A percentile compares a stretch with the other conserved stretches of the same genome.
phyloP scores from a whole-genome alignment of 2,888 invertebrate genomes.

The Rhagophthalmus giganteus region DNA sequence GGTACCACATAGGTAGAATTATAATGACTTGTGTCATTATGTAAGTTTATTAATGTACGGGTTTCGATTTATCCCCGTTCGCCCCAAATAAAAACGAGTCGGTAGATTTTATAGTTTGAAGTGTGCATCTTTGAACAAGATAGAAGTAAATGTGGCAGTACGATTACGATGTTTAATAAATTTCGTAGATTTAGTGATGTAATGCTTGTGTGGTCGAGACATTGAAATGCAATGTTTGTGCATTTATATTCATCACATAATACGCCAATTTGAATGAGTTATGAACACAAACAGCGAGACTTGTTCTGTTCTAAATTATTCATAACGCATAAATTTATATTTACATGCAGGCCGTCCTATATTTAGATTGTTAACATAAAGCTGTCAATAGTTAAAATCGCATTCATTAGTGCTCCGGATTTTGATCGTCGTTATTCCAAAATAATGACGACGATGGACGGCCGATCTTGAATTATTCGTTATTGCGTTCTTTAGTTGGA shows the following conservation, averaged over 20 bases:
- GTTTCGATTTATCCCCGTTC: too few species aligned
- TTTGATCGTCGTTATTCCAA: slow-evolving; percentile 24
- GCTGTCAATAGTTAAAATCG: slow-evolving; percentile 51
- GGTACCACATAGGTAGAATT: too few species aligned
- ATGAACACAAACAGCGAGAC: slow-evolving; percentile 46
- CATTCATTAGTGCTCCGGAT: slow-evolving; percentile 45
- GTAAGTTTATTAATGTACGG: neutral
- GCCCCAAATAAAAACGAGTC: too few species aligned
- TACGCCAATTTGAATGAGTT: slow-evolving; percentile 52
- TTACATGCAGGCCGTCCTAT: slow-evolving; percentile 47
- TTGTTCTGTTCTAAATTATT: slow-evolving; percentile 49
- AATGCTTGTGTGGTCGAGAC: slow-evolving; percentile 45
- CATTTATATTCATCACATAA: slow-evolving; percentile 47
- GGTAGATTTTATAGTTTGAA: too few species aligned
- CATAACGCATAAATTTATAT: slow-evolving; percentile 52
- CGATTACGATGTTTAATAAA: too few species aligned
- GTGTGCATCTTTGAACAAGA: too few species aligned
- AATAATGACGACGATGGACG: slow-evolving; percentile 20
- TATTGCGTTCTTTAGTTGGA: slow-evolving; percentile 15
- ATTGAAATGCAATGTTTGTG: slow-evolving; percentile 36
- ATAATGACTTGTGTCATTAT: too few species aligned
- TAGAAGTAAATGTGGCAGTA: neutral
- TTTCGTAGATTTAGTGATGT: slow-evolving; percentile 18
- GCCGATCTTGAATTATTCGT: slow-evolving; percentile 17
- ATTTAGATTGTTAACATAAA: slow-evolving; percentile 52